Evolutionary conservation across 2,113 vertebrate genomes (phyloP).

Genomic region (Mastomys natalensis): DNA sequence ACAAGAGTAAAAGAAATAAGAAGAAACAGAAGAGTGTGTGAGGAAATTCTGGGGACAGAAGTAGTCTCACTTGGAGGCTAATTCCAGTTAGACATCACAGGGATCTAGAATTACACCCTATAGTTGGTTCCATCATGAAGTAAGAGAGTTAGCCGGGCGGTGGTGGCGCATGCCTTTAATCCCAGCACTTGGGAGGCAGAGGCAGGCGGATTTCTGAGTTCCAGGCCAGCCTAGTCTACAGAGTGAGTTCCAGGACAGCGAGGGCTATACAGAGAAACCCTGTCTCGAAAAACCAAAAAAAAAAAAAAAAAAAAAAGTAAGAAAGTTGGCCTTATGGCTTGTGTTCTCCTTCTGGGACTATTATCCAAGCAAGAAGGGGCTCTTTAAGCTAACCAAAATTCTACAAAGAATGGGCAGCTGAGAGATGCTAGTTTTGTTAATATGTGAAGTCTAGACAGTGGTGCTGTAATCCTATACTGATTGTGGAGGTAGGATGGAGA

Average conservation of each 20-base stretch:
- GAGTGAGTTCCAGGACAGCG: too few species aligned
- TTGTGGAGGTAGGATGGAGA: background rate
- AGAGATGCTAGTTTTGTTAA: background rate
- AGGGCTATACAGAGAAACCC: too few species aligned
- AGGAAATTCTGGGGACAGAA: background rate
- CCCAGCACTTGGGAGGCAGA: too few species aligned
- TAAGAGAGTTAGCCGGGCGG: background rate
- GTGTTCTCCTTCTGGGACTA: background rate
- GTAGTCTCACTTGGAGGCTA: background rate
- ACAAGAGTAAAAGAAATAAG: background rate
- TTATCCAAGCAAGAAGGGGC: background rate
- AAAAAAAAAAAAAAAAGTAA: too few species aligned
- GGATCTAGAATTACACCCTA: background rate
- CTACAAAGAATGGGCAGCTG: background rate
- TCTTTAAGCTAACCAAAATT: constrained; percentile 3
- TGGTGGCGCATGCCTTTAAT: too few species aligned
- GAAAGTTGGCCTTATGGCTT: background rate
- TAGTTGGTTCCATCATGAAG: background rate
- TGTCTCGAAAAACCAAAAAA: too few species aligned
- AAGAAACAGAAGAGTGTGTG: background rate
- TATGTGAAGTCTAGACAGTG: background rate
- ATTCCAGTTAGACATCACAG: background rate
- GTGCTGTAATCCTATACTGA: background rate
- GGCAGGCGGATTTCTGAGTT: too few species aligned
- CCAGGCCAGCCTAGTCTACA: too few species aligned